phyloP scores from a whole-genome alignment of 2,797 vertebrate species.

The Poecilia velifera region DNA sequence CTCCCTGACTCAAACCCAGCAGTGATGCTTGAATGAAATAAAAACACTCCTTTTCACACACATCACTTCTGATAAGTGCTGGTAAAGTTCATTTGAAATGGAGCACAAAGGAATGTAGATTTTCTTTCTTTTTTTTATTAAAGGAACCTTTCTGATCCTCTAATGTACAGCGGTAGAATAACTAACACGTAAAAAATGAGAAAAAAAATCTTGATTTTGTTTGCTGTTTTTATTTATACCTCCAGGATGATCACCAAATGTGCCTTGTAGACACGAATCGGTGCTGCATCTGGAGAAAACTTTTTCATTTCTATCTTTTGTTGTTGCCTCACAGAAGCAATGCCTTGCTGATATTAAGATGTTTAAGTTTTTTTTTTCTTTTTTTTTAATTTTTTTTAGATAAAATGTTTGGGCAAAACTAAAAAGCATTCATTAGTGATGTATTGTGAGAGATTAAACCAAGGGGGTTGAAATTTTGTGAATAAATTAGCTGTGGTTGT shows the following conservation, averaged over 20 bases:
- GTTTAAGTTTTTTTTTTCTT: conserved; percentile 5
- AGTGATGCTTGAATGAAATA: conserved; percentile 2
- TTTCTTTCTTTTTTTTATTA: conserved; percentile 33
- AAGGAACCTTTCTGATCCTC: conserved; percentile 56
- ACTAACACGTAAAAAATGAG: conserved; percentile 62
- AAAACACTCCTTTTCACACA: conserved; percentile 29
- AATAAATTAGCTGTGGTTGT: conserved; percentile 59
- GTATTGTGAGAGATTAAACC: conserved; percentile 66
- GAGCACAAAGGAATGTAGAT: conserved; percentile 68
- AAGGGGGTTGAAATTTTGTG: conserved; percentile 57
- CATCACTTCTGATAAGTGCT: conserved; percentile 26
- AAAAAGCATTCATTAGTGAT: conserved; percentile 56
- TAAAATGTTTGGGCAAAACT: conserved; percentile 22
- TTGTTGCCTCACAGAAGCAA: conserved; percentile 38
- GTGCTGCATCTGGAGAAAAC: conserved; percentile 77
- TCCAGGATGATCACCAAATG: conserved; percentile 79
- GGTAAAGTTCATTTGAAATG: conserved; percentile 50
- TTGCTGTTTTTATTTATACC: conserved; percentile 77
- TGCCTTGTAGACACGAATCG: conserved; percentile 79
- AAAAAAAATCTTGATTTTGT: conserved; percentile 41
- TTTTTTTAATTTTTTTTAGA: background rate
- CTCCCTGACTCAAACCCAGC: conserved; percentile 19
- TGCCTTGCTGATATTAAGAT: conserved; percentile 25
- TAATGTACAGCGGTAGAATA: conserved; percentile 67
- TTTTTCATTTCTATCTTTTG: conserved; percentile 46